phyloP scores from a whole-genome alignment of 2,113 vertebrate genomes.

The Ursus arctos region DNA sequence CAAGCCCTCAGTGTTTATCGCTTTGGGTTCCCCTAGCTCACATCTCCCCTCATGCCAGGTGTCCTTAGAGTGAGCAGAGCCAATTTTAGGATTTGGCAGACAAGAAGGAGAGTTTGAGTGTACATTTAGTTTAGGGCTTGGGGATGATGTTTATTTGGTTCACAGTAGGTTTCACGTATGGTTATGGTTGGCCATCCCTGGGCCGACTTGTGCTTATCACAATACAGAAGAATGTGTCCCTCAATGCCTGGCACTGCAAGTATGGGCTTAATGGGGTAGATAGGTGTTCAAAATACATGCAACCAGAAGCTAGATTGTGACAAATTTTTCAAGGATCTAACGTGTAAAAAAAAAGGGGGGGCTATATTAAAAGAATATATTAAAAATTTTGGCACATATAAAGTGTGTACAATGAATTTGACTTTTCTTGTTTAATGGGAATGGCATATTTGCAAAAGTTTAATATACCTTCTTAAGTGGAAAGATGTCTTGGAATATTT shows the following conservation, averaged over 20 bases:
- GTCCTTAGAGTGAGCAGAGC: too few species aligned
- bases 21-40: not conserved
- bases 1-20: not conserved
- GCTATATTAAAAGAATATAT: not conserved
- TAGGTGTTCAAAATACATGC: not conserved
- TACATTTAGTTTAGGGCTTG: rapidly evolving
- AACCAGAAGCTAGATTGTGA: not conserved
- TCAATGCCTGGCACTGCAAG: rapidly evolving
- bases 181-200: not conserved
- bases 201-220: too few species aligned
- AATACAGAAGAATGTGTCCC: not conserved
- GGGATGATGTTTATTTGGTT: not conserved
- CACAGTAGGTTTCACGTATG: not conserved
- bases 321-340: not conserved
- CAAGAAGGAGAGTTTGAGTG: not conserved
- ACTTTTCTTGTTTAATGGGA: not conserved
- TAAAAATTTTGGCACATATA: not conserved
- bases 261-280: not conserved
- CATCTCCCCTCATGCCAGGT: not conserved
- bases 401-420: not conserved
- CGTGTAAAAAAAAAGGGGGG: too few species aligned
- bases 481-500: conserved; percentile 1
- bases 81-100: not conserved
- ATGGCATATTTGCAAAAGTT: not conserved
- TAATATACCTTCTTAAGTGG: not conserved